Conservation (phyloP, 1,140 invertebrate genomes). For the Bombus difficillimus region DNA sequence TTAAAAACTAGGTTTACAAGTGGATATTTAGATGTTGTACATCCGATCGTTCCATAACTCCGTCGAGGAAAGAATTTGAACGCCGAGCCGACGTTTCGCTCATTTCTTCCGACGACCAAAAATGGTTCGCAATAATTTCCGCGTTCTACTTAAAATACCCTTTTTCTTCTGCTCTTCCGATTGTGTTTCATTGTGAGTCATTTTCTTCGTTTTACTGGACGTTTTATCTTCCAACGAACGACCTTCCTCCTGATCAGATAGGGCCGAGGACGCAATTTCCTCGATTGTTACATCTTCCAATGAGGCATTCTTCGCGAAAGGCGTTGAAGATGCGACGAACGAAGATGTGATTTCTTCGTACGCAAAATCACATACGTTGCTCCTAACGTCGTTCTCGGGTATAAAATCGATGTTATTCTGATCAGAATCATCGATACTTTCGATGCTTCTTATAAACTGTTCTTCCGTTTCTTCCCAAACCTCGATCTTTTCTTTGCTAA, state of each 20-base stretch:
- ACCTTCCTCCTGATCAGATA: background rate
- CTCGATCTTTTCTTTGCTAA: conserved; percentile 46
- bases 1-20: conserved; percentile 9
- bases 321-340: conserved; percentile 14
- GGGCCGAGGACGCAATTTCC: conserved; percentile 18
- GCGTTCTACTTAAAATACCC: conserved; percentile 52
- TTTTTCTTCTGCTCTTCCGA: conserved; percentile 52
- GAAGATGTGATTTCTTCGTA: conserved; percentile 19
- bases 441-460: conserved; percentile 64
- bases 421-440: conserved; percentile 1
- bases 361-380: background rate
- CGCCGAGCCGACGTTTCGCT: background rate
- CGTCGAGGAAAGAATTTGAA: background rate
- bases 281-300: conserved; percentile 44
- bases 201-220: background rate
- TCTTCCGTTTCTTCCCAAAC: conserved; percentile 70
- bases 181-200: background rate
- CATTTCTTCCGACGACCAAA: conserved; percentile 66
- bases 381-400: background rate
- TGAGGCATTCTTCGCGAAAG: conserved; percentile 1
- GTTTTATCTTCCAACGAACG: background rate
- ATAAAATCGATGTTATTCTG: background rate
- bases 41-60: background rate
- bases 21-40: background rate
- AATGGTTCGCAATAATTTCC: conserved; percentile 58